Conservation (phyloP, 92 coral and sea anemone species). For the Epizoanthus stellaris region DNA sequence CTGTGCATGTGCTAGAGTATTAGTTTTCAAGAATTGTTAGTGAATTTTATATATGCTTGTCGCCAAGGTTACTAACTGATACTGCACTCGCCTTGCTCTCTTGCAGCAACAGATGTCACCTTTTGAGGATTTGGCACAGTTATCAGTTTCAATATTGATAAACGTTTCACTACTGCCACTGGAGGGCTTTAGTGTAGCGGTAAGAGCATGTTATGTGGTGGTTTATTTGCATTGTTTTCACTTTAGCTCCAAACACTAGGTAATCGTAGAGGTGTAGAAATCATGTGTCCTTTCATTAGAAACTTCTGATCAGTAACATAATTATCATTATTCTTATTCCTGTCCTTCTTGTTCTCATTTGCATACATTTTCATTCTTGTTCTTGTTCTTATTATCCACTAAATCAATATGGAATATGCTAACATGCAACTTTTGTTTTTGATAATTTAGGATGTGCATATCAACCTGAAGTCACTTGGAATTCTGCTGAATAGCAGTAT, state of each 20-base stretch:
- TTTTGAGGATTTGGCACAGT: conserved; percentile 34
- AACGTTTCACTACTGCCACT: conserved; percentile 69
- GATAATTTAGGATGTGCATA: conserved; percentile 47
- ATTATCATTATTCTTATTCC: no score
- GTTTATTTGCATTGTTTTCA: background rate
- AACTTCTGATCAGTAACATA: no score
- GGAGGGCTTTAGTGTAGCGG: conserved; percentile 54
- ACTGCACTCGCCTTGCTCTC: no score
- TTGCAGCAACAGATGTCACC: no score
- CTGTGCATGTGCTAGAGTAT: no score
- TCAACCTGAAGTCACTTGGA: conserved; percentile 47
- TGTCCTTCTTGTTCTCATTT: no score
- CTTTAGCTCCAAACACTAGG: background rate
- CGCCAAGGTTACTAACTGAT: no score
- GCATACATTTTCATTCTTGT: no score
- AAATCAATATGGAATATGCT: background rate
- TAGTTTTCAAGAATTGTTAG: no score
- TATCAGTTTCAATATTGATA: conserved; percentile 58
- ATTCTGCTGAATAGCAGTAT: conserved; percentile 56
- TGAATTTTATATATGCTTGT: no score
- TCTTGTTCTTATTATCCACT: background rate
- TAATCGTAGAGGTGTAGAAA: background rate
- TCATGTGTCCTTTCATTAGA: no score
- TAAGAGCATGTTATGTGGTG: conserved; percentile 32
- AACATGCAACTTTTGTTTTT: background rate